Base-by-base conservation (phyloP, 1,140 invertebrate species). In the Cherax destructor region DNA sequence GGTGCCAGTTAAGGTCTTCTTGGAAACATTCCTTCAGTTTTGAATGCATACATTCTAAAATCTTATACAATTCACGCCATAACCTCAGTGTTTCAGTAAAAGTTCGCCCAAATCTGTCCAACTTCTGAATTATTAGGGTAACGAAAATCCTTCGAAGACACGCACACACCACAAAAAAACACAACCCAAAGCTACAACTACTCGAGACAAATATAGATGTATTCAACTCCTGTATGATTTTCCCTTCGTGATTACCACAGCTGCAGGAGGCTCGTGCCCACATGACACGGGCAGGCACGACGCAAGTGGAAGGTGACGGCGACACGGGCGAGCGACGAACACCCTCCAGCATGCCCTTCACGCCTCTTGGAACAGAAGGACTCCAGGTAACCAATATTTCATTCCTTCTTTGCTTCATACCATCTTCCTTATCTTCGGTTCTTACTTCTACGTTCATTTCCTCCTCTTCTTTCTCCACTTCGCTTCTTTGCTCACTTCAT, bases 341-440 rank as follows among this genome's bases (percentile, higher is more conserved):
- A 1, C 87, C 87, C 87, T 88, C 87, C 79, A 88, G 87, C 81
- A 74, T 90, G 52, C 88, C 88, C 88, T 90, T 90, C 72, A 90
- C 88, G 0, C 88, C 88, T 6, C 50, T 90, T 16, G 88, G 88
- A 69, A 90, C 88, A 3, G 88, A 90, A 18, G 88, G 88, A 50
- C 81, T 90, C 3, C 88, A 90, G 88, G 88, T 90, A 61, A 7
- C 7, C 30, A 30, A 7, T 47, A 30, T 16, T 77, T 49, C 3
- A 9, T 50, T 81, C n/a, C 4, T 10, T 52, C 9, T 50, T 21
- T 56, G 4, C 41, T 52, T 24, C 30, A 13, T 30, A 10, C n/a
- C 16, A 5, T 0, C 30, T 18, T 47, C 10, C 52, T 47, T 24
- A 1, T 13, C 56, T n/a, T 74, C 13, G 3, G 11, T 49, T 0